Base-by-base conservation (phyloP, 2,797 vertebrate genomes). In the Periophthalmus magnuspinnatus region DNA sequence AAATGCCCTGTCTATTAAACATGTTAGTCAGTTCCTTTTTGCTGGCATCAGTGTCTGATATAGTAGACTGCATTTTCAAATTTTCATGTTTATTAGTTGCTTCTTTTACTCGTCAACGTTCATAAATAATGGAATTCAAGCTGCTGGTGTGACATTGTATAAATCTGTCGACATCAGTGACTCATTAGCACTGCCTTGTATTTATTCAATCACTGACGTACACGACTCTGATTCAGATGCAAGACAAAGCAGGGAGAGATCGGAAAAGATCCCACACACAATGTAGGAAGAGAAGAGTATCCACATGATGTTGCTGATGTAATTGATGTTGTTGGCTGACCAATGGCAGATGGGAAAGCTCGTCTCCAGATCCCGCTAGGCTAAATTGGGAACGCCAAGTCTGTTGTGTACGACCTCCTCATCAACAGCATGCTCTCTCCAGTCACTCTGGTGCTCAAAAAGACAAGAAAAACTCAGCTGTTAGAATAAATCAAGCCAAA, bases 341-440 rank as follows among this genome's bases (percentile, higher is more conserved):
- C 84, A 75, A 5, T 52, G 69, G 78, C 84, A 87, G 86, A 89
- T 86, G 84, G 82, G 76, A 36, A 79, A 62, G 77, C 79, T 83
- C 80, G 80, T 83, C 81, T 72, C 69, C 71, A 61, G 77, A 75
- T 83, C 65, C 71, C 67, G 71, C 73, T 78, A 77, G 50, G 75
- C 84, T 85, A 85, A 86, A 90, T 81, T 86, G 82, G 84, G 84
- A 89, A 84, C 86, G 83, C 65, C 47, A 76, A 78, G 84, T 87
- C 81, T 86, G 79, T 83, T 86, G 75, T 84, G 71, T 64, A 79
- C 72, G 84, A 81, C 84, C 86, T 80, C 77, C 79, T 91, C 85
- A 88, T 92, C 86, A 90, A 72, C 75, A 82, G 81, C 83, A 90
- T 89, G 83, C 81, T 72, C 75, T 81, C 83, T 81, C 81, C 83